Base-by-base conservation (phyloP, 2,888 invertebrate genomes). In the Trichacis sp. region DNA sequence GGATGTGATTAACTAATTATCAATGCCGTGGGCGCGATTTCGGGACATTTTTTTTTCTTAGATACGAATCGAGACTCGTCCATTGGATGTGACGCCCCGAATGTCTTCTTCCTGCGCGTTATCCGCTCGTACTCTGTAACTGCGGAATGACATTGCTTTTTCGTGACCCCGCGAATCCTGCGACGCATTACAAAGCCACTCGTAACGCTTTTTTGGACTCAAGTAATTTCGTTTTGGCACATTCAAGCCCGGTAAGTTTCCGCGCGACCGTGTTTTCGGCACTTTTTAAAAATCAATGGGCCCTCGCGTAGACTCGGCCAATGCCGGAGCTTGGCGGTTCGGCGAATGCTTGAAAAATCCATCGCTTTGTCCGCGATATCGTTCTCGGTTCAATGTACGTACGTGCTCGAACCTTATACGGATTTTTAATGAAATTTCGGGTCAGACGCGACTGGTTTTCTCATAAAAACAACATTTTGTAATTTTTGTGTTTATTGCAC, bases 181-280 rank as follows among this genome's bases (percentile, higher is more conserved):
- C 47, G 29, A 42, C 15, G 24, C 52, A 12, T 43, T 17, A 30
- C 14, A 8, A 36, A 14, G 17, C 38, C 19, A 17, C 24, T 12
- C 11, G 9, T 19, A 36, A 19, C 12, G 18, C 17, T 15, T 33
- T 17, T 55, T 52, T 59, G 53, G 59, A 53, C 51, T 42, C 51
- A 24, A 24, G 20, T 51, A 29, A 43, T 19, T 55, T 58, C 47
- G 36, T 47, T 36, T 9, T 2, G 53, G 12, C 49, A 43, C 43
- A 24, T 46, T 64, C 52, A 56, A 51, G 56, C 54, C 58, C 61
- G 63, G 64, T 58, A 58, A 70, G 63, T 64, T 68, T 68, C 61
- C 60, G 52, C 56, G 46, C 69, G 53, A 55, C 61, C 53, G 57
- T 55, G 60, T 64, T 67, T 71, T 71, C 64, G 54, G 65, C 71